Conservation (phyloP, 2,888 invertebrate genomes). For the Ectobius pallidus region DNA sequence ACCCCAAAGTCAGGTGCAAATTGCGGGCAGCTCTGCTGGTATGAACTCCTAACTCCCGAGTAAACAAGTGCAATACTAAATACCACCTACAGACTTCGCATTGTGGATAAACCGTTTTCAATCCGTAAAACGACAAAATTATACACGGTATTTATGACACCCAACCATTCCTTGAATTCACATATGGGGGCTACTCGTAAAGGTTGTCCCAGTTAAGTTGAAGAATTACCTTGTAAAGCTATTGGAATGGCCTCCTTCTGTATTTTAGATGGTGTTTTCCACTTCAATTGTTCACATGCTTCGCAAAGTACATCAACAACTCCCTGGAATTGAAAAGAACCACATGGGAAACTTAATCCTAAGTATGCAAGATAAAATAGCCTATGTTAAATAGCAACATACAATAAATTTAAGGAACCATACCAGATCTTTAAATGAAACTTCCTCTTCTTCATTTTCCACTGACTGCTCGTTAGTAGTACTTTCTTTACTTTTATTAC, state of each 20-base stretch:
- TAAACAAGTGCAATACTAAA: too few species aligned
- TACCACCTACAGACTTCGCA: too few species aligned
- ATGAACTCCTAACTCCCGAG: too few species aligned
- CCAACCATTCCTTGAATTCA: too few species aligned
- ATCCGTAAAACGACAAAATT: too few species aligned
- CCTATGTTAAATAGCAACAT: neutral
- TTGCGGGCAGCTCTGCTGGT: too few species aligned
- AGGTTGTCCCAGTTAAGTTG: too few species aligned
- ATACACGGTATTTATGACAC: too few species aligned
- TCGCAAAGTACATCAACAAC: slow-evolving; percentile 88
- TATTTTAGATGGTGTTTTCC: slow-evolving; percentile 94
- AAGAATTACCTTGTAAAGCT: slow-evolving; percentile 75
- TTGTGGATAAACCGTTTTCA: too few species aligned
- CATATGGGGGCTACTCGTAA: too few species aligned
- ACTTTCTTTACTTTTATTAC: neutral
- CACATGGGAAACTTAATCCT: neutral
- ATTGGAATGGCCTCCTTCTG: slow-evolving; percentile 93
- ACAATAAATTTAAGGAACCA: slow-evolving; percentile 45
- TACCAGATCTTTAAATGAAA: slow-evolving; percentile 68
- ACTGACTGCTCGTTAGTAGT: neutral
- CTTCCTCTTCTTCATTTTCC: slow-evolving; percentile 49
- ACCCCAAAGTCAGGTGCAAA: too few species aligned
- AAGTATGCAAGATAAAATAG: neutral
- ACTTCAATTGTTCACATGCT: slow-evolving; percentile 90
- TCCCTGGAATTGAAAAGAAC: slow-evolving; percentile 67